Evolutionary conservation across 2,888 invertebrate genomes (phyloP), one percentile per base, ranked within the genome.

Genomic region (Drosophila stalkeri): DNA sequence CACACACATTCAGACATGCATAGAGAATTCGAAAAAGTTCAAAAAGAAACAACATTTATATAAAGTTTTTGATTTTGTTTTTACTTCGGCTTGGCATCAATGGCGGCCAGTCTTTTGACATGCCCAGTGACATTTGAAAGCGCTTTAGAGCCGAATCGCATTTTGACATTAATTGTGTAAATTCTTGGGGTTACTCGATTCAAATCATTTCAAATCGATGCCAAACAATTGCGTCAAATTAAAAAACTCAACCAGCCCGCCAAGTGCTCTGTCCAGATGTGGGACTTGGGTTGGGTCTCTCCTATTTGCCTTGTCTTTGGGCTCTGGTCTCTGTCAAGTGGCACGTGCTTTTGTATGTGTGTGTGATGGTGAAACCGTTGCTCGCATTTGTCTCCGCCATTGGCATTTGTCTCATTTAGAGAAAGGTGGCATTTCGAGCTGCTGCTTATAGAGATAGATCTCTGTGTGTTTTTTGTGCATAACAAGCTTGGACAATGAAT

Each of bases 211-310:
- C 74, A 66, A 84, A 80, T 81, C 83, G 69, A 75, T 78, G 82
- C 66, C 67, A 73, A 82, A 85, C 87, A 85, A 85, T 85, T 85
- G 85, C 85, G 70, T 80, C 82, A 85, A 85, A 87, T 85, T 85
- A 85, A 84, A 84, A 77, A 80, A 64, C 64, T 65, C 64, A 81
- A 62, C 70, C 80, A 70, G 65, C 72, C 70, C 73, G 78, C 76
- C 72, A 81, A 81, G 75, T 75, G 75, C 75, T 49, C 16, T 69
- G 72, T 62, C 65, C 75, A 64, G 66, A 69, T 78, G 63, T 72
- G 41, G 54, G 20, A 47, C 72, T 51, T 46, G 72, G 59, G 41
- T 60, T 59, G 67, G 61, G 55, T 52, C 63, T 39, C 18, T 66
- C 67, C 76, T 76, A 67, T n/a, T 27, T 27, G 55, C 55, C 41